Percentiles rank a stretch among this genome's conserved stretches.
Conservation (phyloP, 2,888 invertebrate genomes). For the Acronicta leporina region DNA sequence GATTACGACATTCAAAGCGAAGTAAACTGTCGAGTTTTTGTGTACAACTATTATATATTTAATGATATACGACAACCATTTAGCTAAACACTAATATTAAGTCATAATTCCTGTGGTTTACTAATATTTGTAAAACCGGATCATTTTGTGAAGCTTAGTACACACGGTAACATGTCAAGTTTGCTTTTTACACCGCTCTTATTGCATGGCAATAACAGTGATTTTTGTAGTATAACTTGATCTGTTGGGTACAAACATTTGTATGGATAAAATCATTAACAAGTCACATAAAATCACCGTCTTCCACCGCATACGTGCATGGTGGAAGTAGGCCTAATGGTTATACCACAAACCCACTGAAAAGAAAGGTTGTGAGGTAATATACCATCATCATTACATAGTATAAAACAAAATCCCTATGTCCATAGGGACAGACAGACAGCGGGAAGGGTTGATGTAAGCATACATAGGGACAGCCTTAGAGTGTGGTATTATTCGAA, state of each 20-base stretch:
- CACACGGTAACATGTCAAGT: not conserved
- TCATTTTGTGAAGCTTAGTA: constrained; percentile 13
- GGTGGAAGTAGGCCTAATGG: not conserved
- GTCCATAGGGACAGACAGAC: too few relatives aligned
- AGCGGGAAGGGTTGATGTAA: too few relatives aligned
- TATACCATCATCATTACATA: too few relatives aligned
- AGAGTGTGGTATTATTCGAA: too few relatives aligned
- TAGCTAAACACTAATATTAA: constrained; percentile 27
- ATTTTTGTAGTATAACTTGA: too few relatives aligned
- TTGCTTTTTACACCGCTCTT: too few relatives aligned
- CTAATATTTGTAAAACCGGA: constrained; percentile 35
- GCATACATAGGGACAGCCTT: too few relatives aligned
- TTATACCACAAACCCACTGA: not conserved
- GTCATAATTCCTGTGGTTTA: constrained; percentile 28
- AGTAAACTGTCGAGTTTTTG: constrained; percentile 30
- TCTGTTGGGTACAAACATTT: constrained; percentile 1
- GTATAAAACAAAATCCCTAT: too few relatives aligned
- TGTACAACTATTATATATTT: constrained; percentile 19
- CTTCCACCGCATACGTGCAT: not conserved
- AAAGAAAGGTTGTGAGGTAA: not conserved
- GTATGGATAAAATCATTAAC: constrained; percentile 2
- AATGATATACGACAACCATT: constrained; percentile 25
- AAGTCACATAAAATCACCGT: constrained; percentile 3
- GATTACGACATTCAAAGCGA: constrained; percentile 30
- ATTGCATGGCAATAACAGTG: too few relatives aligned